These are phyloP conservation scores for Trididemnum miniatum DNA, from an alignment of 23 tunicate species.

Conservation along the genomic window DNA sequence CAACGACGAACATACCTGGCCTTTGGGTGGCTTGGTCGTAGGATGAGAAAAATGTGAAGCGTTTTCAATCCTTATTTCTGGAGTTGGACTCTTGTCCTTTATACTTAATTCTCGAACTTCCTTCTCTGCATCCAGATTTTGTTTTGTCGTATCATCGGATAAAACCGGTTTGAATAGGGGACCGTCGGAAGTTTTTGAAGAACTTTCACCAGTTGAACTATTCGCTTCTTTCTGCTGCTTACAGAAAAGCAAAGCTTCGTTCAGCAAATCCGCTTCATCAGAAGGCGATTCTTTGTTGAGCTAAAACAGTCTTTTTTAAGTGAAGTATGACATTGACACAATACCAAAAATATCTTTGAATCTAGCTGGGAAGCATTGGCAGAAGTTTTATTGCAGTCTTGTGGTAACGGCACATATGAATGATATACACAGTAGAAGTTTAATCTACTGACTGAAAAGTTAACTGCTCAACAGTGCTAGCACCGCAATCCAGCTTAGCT, in stretches of 20 bases:
- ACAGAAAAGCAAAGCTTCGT: slow-evolving; percentile 11
- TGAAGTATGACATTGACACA: too few relatives aligned
- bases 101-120: slow-evolving; percentile 24
- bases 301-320: too few relatives aligned
- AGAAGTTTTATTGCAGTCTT: too few relatives aligned
- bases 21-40: background rate
- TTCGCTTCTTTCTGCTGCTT: background rate
- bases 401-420: too few relatives aligned
- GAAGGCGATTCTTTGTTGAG: background rate
- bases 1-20: slow-evolving; percentile 19
- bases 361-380: too few relatives aligned
- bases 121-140: background rate
- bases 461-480: too few relatives aligned
- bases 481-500: too few relatives aligned
- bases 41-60: background rate
- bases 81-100: background rate
- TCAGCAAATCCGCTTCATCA: background rate
- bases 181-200: background rate
- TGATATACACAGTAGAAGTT: too few relatives aligned
- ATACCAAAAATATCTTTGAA: too few relatives aligned
- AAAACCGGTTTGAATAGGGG: slow-evolving; percentile 1
- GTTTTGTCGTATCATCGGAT: slow-evolving; percentile 6
- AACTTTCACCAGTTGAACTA: background rate
- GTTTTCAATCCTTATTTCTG: background rate
- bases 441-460: too few relatives aligned